Evolutionary conservation across 2,888 invertebrate species (phyloP).

Genomic region (Eupithecia tripunctaria): DNA sequence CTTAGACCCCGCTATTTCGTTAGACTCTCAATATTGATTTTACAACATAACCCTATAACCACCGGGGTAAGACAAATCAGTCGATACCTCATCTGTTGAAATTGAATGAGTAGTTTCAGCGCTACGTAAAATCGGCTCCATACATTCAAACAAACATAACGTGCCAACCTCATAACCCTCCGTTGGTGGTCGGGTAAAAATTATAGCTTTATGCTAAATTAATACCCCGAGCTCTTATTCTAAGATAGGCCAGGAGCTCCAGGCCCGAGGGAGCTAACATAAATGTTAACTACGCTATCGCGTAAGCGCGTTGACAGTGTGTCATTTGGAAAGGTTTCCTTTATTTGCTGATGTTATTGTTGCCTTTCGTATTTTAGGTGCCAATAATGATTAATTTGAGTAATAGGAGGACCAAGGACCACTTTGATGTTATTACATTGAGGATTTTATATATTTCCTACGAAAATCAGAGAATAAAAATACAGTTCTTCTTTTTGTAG

Average conservation of each 20-base stretch:
- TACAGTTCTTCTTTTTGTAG: not conserved
- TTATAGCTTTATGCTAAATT: not conserved
- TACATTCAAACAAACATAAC: no score
- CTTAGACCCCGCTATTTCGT: no score
- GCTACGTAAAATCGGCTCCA: no score
- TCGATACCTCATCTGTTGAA: no score
- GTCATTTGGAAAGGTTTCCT: conserved; percentile 45
- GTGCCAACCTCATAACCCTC: no score
- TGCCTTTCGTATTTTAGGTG: conserved; percentile 4
- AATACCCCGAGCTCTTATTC: conserved; percentile 15
- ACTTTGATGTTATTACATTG: not conserved
- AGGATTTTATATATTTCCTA: not conserved
- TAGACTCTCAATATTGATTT: no score
- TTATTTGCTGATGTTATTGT: conserved; percentile 32
- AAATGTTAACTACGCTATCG: conserved; percentile 57
- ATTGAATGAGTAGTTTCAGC: no score
- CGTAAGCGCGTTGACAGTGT: conserved; percentile 48
- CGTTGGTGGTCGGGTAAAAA: no score
- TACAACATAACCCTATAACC: no score
- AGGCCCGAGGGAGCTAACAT: conserved; percentile 64
- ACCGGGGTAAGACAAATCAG: no score
- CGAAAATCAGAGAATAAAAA: not conserved
- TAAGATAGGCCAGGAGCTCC: conserved; percentile 63
- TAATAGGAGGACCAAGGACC: conserved; percentile 3
- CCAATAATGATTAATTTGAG: conserved; percentile 8